Conservation (phyloP, 2,113 vertebrate genomes). For the Propithecus coquereli region DNA sequence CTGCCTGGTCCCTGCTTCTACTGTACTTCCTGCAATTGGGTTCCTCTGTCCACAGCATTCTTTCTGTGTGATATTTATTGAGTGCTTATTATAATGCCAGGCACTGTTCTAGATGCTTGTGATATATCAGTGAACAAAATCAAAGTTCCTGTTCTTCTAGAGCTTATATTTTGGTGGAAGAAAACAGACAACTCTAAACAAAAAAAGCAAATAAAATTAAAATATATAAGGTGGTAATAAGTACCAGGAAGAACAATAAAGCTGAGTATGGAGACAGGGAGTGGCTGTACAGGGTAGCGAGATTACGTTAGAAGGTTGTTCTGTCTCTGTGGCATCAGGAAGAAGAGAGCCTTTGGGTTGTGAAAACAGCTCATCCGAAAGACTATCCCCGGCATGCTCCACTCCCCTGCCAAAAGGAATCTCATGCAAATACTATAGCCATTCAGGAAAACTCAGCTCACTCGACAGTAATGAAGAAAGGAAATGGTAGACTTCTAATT, state of each 20-base stretch:
- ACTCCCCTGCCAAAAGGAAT: not conserved
- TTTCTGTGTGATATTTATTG: not conserved
- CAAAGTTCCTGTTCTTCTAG: not conserved
- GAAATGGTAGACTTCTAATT: not conserved
- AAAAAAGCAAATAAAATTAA: not conserved
- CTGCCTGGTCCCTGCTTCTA: not conserved
- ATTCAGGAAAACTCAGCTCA: not conserved
- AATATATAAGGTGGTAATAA: not conserved
- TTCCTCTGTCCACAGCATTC: not conserved
- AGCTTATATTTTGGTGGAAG: not conserved
- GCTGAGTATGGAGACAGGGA: not conserved
- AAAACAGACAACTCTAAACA: not conserved
- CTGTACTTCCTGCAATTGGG: accelerated
- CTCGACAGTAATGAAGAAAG: not conserved
- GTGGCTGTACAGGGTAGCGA: not conserved
- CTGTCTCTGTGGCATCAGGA: not conserved
- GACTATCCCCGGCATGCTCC: not conserved
- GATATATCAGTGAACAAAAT: not conserved
- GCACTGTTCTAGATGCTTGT: not conserved
- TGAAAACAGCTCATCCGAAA: not conserved
- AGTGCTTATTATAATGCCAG: not conserved
- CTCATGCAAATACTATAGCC: not conserved
- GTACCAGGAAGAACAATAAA: not conserved
- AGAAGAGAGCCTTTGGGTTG: not conserved
- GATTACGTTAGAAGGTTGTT: not conserved